Conservation (phyloP, 2,797 vertebrate species). For the Hoplostethus mediterraneus region DNA sequence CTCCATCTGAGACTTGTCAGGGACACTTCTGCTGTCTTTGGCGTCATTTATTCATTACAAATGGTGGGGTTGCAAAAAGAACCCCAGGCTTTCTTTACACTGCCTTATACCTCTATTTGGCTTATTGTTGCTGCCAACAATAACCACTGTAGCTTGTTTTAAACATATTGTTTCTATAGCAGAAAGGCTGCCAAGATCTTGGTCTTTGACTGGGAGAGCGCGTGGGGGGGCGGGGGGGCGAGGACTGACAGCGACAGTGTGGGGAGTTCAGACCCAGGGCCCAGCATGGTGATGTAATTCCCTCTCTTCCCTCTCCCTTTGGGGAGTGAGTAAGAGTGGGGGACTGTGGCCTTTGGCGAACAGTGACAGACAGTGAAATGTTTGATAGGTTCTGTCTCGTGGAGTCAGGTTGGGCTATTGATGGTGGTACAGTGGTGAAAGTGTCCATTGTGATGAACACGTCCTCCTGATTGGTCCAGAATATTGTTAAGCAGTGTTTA, state of each 20-base stretch:
- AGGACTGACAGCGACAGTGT: slow-evolving; percentile 56
- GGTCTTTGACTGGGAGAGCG: slow-evolving; percentile 47
- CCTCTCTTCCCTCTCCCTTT: slow-evolving; percentile 25
- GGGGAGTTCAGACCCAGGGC: slow-evolving; percentile 65
- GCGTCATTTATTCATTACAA: slow-evolving; percentile 45
- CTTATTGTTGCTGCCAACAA: slow-evolving; percentile 63
- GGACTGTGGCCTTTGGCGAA: slow-evolving; percentile 8
- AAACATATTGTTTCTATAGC: slow-evolving; percentile 59
- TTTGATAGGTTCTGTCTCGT: slow-evolving; percentile 21
- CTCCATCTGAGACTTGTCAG: slow-evolving; percentile 47
- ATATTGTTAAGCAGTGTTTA: neutral
- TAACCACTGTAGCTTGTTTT: slow-evolving; percentile 60
- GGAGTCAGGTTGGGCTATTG: neutral
- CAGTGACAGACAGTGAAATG: slow-evolving; percentile 3
- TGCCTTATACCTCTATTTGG: slow-evolving; percentile 61
- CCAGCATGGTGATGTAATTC: slow-evolving; percentile 61
- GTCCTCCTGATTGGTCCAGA: neutral
- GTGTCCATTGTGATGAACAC: neutral
- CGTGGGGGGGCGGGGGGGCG: slow-evolving; percentile 52
- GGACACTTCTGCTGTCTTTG: slow-evolving; percentile 52
- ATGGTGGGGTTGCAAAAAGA: slow-evolving; percentile 51
- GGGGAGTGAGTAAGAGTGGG: slow-evolving; percentile 11
- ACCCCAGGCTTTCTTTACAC: slow-evolving; percentile 40
- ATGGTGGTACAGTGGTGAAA: slow-evolving; percentile 13
- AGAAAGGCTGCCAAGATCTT: slow-evolving; percentile 58